These are phyloP conservation scores for Rhipidura dahli DNA, from an alignment of 2,113 vertebrate species.

Conservation along the genomic window DNA sequence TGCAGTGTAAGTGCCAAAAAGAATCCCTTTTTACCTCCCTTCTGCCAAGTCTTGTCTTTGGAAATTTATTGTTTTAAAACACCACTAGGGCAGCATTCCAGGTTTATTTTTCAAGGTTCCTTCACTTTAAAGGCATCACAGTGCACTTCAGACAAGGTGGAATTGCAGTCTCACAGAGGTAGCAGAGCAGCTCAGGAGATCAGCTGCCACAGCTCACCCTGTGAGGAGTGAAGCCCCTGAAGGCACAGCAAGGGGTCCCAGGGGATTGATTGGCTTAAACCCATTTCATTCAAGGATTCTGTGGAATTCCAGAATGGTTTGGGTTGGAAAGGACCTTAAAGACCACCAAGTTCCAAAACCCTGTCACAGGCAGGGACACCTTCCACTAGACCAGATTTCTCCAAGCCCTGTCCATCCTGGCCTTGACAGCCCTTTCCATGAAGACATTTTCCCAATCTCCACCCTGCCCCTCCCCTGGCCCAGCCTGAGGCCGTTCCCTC, in stretches of 20 bases:
- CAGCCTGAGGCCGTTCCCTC: background rate
- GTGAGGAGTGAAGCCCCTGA: fast-evolving
- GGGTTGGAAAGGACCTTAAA: background rate
- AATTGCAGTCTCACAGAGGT: fast-evolving
- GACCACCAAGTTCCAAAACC: background rate
- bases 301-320: background rate
- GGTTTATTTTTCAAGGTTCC: background rate
- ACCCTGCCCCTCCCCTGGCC: fast-evolving
- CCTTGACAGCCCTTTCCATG: background rate
- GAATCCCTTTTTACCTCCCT: background rate
- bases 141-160: background rate
- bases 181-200: background rate
- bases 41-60: background rate
- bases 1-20: background rate
- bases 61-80: background rate
- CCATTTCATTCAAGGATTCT: background rate
- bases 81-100: background rate
- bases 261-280: background rate
- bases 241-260: background rate
- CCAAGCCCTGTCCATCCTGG: background rate
- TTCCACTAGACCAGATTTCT: background rate
- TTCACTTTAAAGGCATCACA: background rate
- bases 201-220: background rate
- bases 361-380: background rate
- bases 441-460: no score